Evolutionary conservation across 2,797 vertebrate genomes (phyloP), one percentile per base, ranked within the genome.

Genomic region (Rhabdophis nuchalis): DNA sequence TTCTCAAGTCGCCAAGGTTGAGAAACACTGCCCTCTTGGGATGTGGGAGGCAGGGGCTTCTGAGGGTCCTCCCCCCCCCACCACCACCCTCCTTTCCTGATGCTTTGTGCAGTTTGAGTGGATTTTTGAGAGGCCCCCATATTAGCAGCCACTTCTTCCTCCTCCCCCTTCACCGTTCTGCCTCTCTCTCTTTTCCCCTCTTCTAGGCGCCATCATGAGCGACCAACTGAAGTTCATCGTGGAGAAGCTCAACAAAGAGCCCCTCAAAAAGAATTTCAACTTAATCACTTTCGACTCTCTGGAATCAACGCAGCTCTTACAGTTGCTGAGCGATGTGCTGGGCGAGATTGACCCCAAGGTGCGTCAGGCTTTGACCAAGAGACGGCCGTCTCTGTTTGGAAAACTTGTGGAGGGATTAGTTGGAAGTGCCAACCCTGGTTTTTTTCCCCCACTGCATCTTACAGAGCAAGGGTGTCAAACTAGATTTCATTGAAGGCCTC

Each of bases 261-360:
- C 99, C 18, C 99, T 99, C 96, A 99, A 97, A 97, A 99, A 98
- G 96, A 99, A 96, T 96, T 98, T 99, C 89, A 99, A 99, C 93
- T 97, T 99, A 92, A 99, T 99, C 96, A 99, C 98, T 0, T 99
- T 99, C 96, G 99, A 99, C 97, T 99, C 99, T 0, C 96, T 99
- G 82, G 99, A 99, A 94, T 97, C 99, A 50, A 96, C 98, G 98
- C 99, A 99, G 93, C 97, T 99, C 87, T 97, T 99, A 95, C 99
- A 99, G 97, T 97, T 98, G 94, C 97, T 99, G 91, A 99, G 96
- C 91, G 99, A 99, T 95, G 98, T 99, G 64, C 97, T 99, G 96
- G 98, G 98, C 53, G 99, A 99, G 97, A 98, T 99, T 96, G 99
- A 99, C 95, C 97, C 98, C 10, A 99, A 99, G 98, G 99, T 99